Conservation (phyloP, 1,140 invertebrate species). For the Stegodyphus dumicola region DNA sequence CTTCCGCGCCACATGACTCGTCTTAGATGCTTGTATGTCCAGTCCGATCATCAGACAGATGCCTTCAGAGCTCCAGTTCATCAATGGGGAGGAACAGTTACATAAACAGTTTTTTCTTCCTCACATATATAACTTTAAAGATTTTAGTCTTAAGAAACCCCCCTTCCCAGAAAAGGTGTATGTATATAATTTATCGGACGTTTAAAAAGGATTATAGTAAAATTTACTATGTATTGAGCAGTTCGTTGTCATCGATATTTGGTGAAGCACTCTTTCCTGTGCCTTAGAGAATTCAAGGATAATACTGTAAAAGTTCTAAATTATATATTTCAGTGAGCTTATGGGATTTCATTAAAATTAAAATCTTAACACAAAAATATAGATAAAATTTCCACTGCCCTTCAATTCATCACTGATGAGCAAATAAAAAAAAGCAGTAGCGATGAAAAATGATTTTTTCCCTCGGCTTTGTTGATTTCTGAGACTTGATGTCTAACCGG, state of each 20-base stretch:
- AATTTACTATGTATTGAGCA: not conserved
- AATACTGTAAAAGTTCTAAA: not conserved
- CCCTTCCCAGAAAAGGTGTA: not conserved
- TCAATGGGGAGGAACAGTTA: conserved; percentile 23
- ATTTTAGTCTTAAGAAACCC: conserved; percentile 56
- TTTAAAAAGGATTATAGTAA: not conserved
- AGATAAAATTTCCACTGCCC: not conserved
- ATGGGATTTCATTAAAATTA: conserved; percentile 46
- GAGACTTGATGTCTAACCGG: not conserved
- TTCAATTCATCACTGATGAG: conserved; percentile 39
- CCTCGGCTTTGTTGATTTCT: conserved; percentile 1
- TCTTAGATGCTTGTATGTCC: not conserved
- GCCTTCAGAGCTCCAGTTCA: conserved; percentile 50
- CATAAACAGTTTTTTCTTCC: conserved; percentile 6
- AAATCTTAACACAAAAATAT: conserved; percentile 32
- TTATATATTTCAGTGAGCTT: not conserved
- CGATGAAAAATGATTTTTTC: conserved; percentile 49
- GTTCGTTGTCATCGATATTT: conserved; percentile 46
- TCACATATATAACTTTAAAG: conserved; percentile 39
- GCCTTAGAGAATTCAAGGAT: not conserved
- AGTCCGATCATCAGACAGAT: not conserved
- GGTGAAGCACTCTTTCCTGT: not conserved
- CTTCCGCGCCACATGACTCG: not conserved
- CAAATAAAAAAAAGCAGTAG: conserved; percentile 23
- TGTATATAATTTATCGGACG: not conserved